These are phyloP conservation scores for Pomatorhinus ruficollis DNA, from an alignment of 2,113 vertebrate genomes.

Conservation along the genomic window DNA sequence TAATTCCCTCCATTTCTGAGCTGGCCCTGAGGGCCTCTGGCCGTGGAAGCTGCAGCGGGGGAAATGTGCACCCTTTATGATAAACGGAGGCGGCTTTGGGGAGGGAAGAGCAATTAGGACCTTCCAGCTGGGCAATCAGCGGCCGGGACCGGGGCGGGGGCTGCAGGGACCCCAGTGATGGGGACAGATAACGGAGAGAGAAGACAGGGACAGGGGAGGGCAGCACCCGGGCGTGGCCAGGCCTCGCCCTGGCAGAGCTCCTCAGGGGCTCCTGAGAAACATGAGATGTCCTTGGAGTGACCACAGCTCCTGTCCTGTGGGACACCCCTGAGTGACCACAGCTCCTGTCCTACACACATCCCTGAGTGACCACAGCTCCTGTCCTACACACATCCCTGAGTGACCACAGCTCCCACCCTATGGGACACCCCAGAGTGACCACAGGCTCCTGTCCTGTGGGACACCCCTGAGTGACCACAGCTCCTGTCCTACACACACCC, in stretches of 20 bases:
- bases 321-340: no score
- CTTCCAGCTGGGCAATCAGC: conserved; percentile 31
- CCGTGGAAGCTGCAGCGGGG: conserved; percentile 84
- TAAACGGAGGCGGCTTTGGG: conserved; percentile 85
- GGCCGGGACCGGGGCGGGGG: neutral
- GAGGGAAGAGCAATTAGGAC: conserved; percentile 72
- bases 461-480: neutral
- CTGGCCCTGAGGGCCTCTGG: conserved; percentile 87
- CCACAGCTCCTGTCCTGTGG: no score
- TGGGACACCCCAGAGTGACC: neutral
- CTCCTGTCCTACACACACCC: neutral
- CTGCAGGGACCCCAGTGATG: accelerated
- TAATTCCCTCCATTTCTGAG: conserved; percentile 98
- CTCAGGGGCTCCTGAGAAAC: accelerated
- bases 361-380: no score
- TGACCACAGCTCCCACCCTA: no score
- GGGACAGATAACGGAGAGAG: neutral
- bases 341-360: no score
- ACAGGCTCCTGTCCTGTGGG: neutral
- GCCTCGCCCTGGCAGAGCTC: neutral
- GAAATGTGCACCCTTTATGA: conserved; percentile 99
- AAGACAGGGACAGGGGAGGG: neutral
- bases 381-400: no score
- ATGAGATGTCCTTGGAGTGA: neutral
- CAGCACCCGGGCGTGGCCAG: neutral